Evolutionary conservation across 2,888 invertebrate species (phyloP), one percentile per base, ranked within the genome.

Genomic region (Megastigmus dorsalis): DNA sequence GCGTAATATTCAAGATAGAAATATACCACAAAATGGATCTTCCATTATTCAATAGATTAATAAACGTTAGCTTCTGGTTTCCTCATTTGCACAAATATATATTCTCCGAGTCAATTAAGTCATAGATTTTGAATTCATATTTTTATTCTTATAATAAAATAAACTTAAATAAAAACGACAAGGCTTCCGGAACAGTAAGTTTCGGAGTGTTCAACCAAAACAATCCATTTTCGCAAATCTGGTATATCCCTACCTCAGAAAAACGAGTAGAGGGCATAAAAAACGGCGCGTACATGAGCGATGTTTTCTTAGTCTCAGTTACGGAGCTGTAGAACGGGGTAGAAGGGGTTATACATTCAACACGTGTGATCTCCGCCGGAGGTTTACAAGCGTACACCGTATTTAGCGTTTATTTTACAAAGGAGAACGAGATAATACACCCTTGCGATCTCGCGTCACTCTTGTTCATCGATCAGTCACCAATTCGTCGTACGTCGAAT

Each of bases 361-460:
- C 76, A 75, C 77, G 65, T 76, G 73, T 63, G 69, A 78, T 76
- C 68, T 72, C 68, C 68, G 68, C 72, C 71, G 76, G 76, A 82
- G 78, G 80, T 85, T 85, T 86, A 86, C 86, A 86, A 86, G 87
- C 86, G 82, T 86, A 59, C 43, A 85, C 84, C 82, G 82, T 84
- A 85, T 70, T 65, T 84, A 82, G 82, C 83, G 82, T 86, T 87
- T 87, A 86, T 86, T 86, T 86, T 86, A 87, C 87, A 87, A 79
- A 84, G 81, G 81, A 84, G 80, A 81, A 77, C 79, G 65, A 52
- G 38, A 55, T 45, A 63, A 69, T 77, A 79, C 77, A 78, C 74
- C 77, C 80, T 74, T 65, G 68, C 79, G n/a, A 30, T 57, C 66
- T 74, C 70, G 52, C 69, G 69, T 68, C 76, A 74, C 78, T 54